These are phyloP conservation scores for Agapornis roseicollis DNA, from an alignment of 2,113 vertebrate species.

Conservation along the genomic window DNA sequence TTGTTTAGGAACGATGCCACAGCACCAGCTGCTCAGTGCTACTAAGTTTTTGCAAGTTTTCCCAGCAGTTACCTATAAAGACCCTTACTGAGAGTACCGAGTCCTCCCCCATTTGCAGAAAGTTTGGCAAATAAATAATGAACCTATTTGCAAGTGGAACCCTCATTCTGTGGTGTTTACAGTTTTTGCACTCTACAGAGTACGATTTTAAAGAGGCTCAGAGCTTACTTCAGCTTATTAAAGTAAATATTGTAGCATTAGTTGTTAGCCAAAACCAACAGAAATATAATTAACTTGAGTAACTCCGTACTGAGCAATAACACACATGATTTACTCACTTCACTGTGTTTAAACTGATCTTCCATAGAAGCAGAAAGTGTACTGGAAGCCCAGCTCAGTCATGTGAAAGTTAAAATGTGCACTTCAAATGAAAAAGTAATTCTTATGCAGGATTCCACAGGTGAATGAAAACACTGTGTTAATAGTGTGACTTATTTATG, in stretches of 20 bases:
- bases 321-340: neutral
- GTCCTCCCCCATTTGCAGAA: neutral
- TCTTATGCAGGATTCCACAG: neutral
- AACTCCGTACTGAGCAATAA: neutral
- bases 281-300: slow-evolving; percentile 37
- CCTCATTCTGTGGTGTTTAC: neutral
- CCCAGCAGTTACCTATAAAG: neutral
- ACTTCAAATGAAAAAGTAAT: neutral
- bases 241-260: slow-evolving; percentile 35
- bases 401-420: fast-evolving
- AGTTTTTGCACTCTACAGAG: neutral
- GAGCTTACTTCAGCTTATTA: slow-evolving; percentile 23
- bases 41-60: neutral
- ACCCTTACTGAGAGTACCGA: neutral
- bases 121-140: neutral
- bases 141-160: neutral
- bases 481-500: neutral
- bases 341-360: neutral
- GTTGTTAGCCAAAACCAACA: slow-evolving; percentile 52
- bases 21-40: neutral
- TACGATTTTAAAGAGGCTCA: slow-evolving; percentile 35
- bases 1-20: neutral
- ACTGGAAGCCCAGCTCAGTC: neutral
- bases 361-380: neutral
- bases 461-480: neutral